phyloP scores from a whole-genome alignment of 2,888 invertebrate species.

The Tenthredo livida region DNA sequence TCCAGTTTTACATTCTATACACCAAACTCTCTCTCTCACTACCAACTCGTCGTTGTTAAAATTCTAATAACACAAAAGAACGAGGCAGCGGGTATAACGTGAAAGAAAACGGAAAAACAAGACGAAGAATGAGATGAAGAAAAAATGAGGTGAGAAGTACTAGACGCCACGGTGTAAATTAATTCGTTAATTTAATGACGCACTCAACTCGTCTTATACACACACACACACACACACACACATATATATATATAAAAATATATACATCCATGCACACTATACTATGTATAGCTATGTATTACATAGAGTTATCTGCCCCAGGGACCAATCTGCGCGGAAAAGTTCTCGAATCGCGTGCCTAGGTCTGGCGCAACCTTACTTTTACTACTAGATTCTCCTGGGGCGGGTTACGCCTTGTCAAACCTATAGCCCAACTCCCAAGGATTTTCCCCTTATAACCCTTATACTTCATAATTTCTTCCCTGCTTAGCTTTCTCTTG shows the following conservation, averaged over 20 bases:
- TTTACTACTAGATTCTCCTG: conserved; percentile 34
- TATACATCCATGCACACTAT: background rate
- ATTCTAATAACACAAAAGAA: conserved; percentile 14
- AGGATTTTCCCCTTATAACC: background rate
- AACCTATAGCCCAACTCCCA: conserved; percentile 19
- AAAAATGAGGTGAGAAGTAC: conserved; percentile 39
- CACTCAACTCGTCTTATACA: conserved; percentile 17
- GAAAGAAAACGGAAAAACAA: background rate
- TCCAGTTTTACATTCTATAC: background rate
- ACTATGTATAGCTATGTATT: background rate
- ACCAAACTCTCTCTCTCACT: background rate
- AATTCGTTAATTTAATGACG: conserved; percentile 38
- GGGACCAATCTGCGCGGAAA: conserved; percentile 34
- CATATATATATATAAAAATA: background rate
- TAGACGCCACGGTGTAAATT: conserved; percentile 31
- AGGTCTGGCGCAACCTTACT: conserved; percentile 32
- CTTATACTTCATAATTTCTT: background rate
- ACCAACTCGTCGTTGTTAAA: background rate
- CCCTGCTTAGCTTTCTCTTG: background rate
- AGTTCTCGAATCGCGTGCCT: background rate
- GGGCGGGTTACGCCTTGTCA: conserved; percentile 32
- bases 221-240: background rate
- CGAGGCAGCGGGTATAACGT: no score
- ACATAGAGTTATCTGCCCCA: background rate
- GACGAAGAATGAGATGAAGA: conserved; percentile 41